Evolutionary conservation across 2,113 vertebrate species (phyloP).

Genomic region (Oophaga pumilio): DNA sequence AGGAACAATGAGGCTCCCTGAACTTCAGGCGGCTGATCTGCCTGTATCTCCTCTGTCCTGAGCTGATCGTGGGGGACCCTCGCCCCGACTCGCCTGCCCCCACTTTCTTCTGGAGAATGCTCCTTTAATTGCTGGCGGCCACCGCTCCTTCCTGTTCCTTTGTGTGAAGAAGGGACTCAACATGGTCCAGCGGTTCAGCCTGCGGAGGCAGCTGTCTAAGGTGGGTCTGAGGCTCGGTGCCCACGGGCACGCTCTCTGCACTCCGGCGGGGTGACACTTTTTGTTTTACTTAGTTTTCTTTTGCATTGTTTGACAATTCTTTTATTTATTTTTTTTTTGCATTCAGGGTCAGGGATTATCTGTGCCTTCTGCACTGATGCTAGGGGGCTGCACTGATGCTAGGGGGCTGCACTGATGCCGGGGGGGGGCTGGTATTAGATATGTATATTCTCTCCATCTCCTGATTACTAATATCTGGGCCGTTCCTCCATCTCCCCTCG

Average conservation of each 20-base stretch:
- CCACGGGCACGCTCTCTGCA: not conserved
- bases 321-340: not conserved
- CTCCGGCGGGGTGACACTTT: not conserved
- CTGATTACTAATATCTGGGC: too few species aligned
- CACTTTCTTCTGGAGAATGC: slow-evolving; percentile 49
- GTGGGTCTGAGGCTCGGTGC: slow-evolving; percentile 66
- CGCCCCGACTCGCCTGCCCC: slow-evolving; percentile 57
- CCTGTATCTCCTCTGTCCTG: not conserved
- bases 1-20: slow-evolving; percentile 63
- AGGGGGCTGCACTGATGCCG: too few species aligned
- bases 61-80: slow-evolving; percentile 37
- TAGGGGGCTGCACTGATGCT: too few species aligned
- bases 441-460: too few species aligned
- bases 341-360: too few species aligned
- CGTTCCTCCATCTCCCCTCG: too few species aligned
- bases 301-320: not conserved
- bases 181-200: slow-evolving; percentile 80
- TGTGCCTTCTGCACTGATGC: too few species aligned
- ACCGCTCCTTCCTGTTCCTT: slow-evolving; percentile 39
- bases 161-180: slow-evolving; percentile 57
- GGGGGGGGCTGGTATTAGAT: too few species aligned
- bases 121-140: not conserved
- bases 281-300: not conserved
- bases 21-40: slow-evolving; percentile 57
- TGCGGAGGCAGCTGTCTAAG: slow-evolving; percentile 79